Evolutionary conservation across 2,113 vertebrate genomes (phyloP).

Genomic region (Entomyzon cyanotis): DNA sequence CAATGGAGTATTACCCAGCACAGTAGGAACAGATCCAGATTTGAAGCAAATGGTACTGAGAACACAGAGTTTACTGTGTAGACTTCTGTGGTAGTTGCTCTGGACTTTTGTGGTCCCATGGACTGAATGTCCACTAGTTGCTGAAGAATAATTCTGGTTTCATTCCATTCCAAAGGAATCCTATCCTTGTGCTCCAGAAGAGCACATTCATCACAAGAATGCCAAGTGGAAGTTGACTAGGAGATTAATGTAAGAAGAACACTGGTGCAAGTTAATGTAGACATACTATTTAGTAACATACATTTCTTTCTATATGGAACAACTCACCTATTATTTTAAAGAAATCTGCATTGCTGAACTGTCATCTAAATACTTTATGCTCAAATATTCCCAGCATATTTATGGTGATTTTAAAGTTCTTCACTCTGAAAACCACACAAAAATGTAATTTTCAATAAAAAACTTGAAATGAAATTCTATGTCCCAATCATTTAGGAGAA

Average conservation of each 20-base stretch:
- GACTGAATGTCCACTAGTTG: neutral
- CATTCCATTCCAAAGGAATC: neutral
- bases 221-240: neutral
- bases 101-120: neutral
- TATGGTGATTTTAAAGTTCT: neutral
- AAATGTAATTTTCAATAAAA: neutral
- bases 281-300: neutral
- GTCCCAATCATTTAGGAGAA: neutral
- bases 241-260: neutral
- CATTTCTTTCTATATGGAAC: neutral
- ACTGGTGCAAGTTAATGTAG: neutral
- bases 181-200: neutral
- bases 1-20: neutral
- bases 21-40: neutral
- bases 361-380: neutral
- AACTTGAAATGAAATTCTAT: neutral
- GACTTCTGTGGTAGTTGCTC: neutral
- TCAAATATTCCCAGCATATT: neutral
- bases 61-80: accelerated
- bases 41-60: neutral
- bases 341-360: neutral
- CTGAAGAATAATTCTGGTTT: neutral
- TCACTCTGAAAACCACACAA: neutral
- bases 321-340: neutral
- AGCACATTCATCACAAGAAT: neutral